Conservation (phyloP, 1,140 invertebrate genomes). For the Platyura marginata region DNA sequence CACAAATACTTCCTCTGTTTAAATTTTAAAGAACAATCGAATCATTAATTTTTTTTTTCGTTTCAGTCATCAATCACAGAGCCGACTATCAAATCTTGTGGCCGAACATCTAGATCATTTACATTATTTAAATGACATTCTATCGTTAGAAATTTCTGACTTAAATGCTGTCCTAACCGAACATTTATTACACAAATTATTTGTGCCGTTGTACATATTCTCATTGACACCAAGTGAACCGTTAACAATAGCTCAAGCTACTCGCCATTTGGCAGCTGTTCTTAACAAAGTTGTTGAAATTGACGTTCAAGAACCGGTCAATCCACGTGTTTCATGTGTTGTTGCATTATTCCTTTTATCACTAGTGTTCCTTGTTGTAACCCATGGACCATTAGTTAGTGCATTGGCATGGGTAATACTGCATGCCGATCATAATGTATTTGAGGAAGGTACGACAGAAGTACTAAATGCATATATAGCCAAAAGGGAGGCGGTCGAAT, state of each 20-base stretch:
- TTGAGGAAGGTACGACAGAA: constrained; percentile 48
- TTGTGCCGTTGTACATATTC: constrained; percentile 89
- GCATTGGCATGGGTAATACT: constrained; percentile 77
- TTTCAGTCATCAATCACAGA: constrained; percentile 67
- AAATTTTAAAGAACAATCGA: background rate
- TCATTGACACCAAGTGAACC: constrained; percentile 44
- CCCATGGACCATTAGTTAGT: constrained; percentile 72
- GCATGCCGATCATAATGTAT: constrained; percentile 50
- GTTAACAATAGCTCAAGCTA: constrained; percentile 32
- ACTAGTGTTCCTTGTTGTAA: constrained; percentile 91
- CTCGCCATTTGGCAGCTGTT: constrained; percentile 37
- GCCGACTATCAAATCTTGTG: constrained; percentile 80
- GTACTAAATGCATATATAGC: constrained; percentile 54
- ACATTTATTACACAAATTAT: constrained; percentile 79
- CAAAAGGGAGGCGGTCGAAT: constrained; percentile 26
- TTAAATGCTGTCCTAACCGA: constrained; percentile 92
- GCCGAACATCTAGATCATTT: constrained; percentile 95
- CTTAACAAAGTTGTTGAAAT: constrained; percentile 33
- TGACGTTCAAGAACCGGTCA: constrained; percentile 27
- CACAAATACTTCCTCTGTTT: background rate
- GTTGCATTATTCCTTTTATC: constrained; percentile 83
- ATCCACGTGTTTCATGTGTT: constrained; percentile 66
- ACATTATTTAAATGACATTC: constrained; percentile 95
- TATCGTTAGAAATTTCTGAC: constrained; percentile 78
- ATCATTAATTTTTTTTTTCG: constrained; percentile 1